These are phyloP conservation scores for Noctua pronuba DNA, from an alignment of 2,888 invertebrate species.

Conservation along the genomic window DNA sequence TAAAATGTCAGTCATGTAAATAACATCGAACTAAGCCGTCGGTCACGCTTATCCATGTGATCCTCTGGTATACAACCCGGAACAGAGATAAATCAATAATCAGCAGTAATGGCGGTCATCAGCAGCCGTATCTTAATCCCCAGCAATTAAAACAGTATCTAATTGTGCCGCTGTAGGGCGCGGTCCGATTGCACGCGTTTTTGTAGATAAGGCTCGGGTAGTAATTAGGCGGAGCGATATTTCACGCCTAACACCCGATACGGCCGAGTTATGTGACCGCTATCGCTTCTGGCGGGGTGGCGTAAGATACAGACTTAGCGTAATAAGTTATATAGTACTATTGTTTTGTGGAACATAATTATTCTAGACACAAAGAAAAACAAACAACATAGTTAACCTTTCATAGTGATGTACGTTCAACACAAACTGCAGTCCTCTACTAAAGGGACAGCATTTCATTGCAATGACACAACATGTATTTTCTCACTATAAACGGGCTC, in stretches of 20 bases:
- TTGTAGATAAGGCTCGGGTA: conserved; percentile 64
- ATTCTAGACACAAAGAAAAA: not conserved
- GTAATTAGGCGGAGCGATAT: conserved; percentile 69
- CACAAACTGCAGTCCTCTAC: not conserved
- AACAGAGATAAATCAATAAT: conserved; percentile 30
- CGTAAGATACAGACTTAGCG: conserved; percentile 5
- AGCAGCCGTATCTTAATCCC: conserved; percentile 41
- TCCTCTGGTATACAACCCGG: conserved; percentile 1
- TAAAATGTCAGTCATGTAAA: conserved; percentile 1
- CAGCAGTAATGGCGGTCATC: conserved; percentile 31
- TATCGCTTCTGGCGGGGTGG: conserved; percentile 49
- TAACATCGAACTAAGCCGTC: not conserved
- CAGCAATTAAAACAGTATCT: conserved; percentile 59
- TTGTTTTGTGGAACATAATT: not conserved
- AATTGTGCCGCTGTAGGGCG: conserved; percentile 29
- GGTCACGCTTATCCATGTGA: not conserved
- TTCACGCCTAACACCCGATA: conserved; percentile 69
- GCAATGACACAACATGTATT: not conserved
- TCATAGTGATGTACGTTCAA: not conserved
- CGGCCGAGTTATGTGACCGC: conserved; percentile 71
- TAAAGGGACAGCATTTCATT: not conserved
- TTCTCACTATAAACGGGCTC: not conserved
- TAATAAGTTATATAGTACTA: not conserved
- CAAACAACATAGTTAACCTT: not conserved
- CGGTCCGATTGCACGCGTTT: conserved; percentile 52